Base-by-base conservation (phyloP, 2,888 invertebrate genomes). In the Spodoptera exigua region DNA sequence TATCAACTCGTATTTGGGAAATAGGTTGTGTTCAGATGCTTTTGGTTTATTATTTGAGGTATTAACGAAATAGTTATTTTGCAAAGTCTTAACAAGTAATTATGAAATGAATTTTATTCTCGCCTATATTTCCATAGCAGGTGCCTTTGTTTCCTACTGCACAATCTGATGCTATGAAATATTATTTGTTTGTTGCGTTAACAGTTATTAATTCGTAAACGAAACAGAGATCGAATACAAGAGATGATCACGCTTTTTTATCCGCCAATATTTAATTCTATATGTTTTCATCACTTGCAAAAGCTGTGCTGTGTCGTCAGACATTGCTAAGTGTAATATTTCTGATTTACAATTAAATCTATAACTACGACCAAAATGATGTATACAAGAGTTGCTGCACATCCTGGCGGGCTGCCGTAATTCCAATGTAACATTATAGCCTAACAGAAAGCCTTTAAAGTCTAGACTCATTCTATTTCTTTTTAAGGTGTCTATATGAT, bases 31-130 rank as follows among this genome's bases (percentile, higher is more conserved):
- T 16, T 11, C 46, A 16, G 45, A n/a, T 11, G 44, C 32, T 17
- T 53, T 45, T n/a, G 45, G 27, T 45, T 45, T 53, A 12, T 53
- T 36, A 11, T 36, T 36, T 36, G 36, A 36, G 11, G 36, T 36
- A 13, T 36, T 36, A 36, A 36, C 13, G 13, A 36, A 36, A 35
- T 35, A 35, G 35, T 36, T 3, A 36, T 36, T 36, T 36, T 36
- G 2, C 36, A 13, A n/a, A 36, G 12, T 12, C 36, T 36, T 11
- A n/a, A 13, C 11, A 13, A 36, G 12, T 36, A 36, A 5, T 36
- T 36, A n/a, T n/a, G n/a, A 36, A 36, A 4, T n/a, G 1, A 12
- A 3, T 5, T 36, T 36, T 36, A 36, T 36, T 36, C 36, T 12
- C 36, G 36, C 11, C 36, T 36, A n/a, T 36, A 36, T 36, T 36